phyloP scores from a whole-genome alignment of 2,888 invertebrate species.

The Tholera decimalis region DNA sequence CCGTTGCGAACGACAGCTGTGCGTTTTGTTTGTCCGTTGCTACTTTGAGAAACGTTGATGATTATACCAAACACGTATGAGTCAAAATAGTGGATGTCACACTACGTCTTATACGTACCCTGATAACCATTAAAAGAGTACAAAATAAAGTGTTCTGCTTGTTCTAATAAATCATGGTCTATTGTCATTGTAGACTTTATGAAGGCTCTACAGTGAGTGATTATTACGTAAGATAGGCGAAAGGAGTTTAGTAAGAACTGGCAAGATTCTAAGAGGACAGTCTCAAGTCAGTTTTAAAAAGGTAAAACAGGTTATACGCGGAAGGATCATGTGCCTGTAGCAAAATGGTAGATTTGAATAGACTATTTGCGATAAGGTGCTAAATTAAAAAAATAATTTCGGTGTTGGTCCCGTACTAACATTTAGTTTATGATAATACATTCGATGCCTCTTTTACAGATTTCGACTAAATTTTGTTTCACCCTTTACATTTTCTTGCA shows the following conservation, averaged over 20 bases:
- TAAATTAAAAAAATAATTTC: too few relatives aligned
- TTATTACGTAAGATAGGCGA: constrained; percentile 50
- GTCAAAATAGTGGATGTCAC: not conserved
- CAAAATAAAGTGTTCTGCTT: constrained; percentile 19
- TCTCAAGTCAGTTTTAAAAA: constrained; percentile 2
- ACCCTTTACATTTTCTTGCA: too few relatives aligned
- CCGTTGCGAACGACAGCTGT: not conserved
- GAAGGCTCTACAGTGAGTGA: constrained; percentile 29
- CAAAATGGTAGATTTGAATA: not conserved
- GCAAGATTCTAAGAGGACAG: constrained; percentile 1
- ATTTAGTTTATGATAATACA: too few relatives aligned
- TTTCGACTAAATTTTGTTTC: too few relatives aligned
- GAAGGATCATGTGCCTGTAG: not conserved
- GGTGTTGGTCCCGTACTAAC: too few relatives aligned
- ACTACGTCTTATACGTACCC: constrained; percentile 26
- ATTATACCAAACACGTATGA: not conserved
- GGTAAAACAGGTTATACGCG: too few relatives aligned
- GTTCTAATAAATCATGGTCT: constrained; percentile 48
- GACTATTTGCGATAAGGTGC: too few relatives aligned
- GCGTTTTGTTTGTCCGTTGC: too few relatives aligned
- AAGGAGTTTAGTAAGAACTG: constrained; percentile 43
- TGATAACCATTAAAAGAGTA: constrained; percentile 20
- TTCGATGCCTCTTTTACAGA: too few relatives aligned
- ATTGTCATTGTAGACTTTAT: constrained; percentile 44
- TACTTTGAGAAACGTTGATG: not conserved